Conservation (phyloP, 2,888 invertebrate species). For the Cosmopolites sordidus region DNA sequence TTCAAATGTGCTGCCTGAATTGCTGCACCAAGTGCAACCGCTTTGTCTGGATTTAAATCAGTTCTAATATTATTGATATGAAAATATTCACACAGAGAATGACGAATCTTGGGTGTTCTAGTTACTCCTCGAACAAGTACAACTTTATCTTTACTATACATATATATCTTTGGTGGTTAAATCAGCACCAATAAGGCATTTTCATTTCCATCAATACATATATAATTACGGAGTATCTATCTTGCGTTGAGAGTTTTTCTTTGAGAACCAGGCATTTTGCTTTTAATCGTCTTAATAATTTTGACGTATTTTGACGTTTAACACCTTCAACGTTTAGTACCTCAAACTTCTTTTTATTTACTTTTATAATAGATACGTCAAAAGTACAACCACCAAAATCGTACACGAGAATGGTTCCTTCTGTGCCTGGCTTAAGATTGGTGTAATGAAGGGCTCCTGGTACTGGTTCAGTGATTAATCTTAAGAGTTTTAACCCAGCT, state of each 20-base stretch:
- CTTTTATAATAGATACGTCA: conserved; percentile 32
- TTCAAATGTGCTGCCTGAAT: conserved; percentile 32
- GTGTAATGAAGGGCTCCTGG: conserved; percentile 32
- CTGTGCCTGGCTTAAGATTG: conserved; percentile 16
- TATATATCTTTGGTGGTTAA: conserved; percentile 29
- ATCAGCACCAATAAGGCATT: conserved; percentile 27
- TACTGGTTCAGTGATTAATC: conserved; percentile 30
- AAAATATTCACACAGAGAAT: conserved; percentile 30
- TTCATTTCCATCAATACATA: conserved; percentile 30
- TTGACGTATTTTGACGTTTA: conserved; percentile 29
- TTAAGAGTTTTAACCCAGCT: conserved; percentile 25
- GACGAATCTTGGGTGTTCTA: conserved; percentile 34
- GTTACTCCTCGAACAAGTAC: conserved; percentile 36
- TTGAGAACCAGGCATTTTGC: conserved; percentile 14
- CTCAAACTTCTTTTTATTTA: conserved; percentile 23
- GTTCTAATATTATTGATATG: conserved; percentile 26
- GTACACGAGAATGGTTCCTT: conserved; percentile 27
- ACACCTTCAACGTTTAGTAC: conserved; percentile 31
- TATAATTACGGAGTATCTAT: conserved; percentile 9
- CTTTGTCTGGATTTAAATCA: conserved; percentile 35
- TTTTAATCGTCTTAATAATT: background rate
- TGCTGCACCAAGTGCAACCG: conserved; percentile 37
- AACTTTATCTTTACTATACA: too few species aligned
- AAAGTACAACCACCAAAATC: conserved; percentile 36
- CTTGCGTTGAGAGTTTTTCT: conserved; percentile 21